Conservation (phyloP, 1,140 invertebrate genomes). For the Drosophila hydei region DNA sequence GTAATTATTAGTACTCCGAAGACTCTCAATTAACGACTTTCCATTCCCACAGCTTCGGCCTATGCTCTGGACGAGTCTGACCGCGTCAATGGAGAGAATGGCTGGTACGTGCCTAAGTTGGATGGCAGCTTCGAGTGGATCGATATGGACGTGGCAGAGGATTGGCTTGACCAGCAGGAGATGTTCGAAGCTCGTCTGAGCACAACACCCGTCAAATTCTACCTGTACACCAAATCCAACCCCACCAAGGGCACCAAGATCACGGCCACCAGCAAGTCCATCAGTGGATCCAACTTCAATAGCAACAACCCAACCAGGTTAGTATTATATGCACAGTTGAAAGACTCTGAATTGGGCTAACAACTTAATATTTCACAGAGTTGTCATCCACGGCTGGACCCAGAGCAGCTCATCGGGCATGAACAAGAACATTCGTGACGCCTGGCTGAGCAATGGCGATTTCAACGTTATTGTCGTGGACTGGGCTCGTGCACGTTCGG, state of each 20-base stretch:
- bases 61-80: constrained; percentile 58
- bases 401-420: constrained; percentile 62
- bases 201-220: constrained; percentile 65
- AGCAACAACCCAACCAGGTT: constrained; percentile 60
- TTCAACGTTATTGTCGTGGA: constrained; percentile 86
- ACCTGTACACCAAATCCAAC: constrained; percentile 66
- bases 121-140: constrained; percentile 73
- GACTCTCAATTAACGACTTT: no score
- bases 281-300: constrained; percentile 67
- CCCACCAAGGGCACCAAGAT: constrained; percentile 64
- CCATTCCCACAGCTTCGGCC: constrained; percentile 59
- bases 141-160: constrained; percentile 66
- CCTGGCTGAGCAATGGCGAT: constrained; percentile 85
- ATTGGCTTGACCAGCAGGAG: constrained; percentile 47
- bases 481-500: constrained; percentile 85
- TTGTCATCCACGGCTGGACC: constrained; percentile 80
- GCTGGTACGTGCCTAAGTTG: constrained; percentile 73
- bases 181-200: constrained; percentile 48
- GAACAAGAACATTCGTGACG: constrained; percentile 73
- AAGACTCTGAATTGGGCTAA: no score
- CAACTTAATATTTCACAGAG: constrained; percentile 9
- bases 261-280: constrained; percentile 52
- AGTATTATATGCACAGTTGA: no score
- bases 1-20: no score
- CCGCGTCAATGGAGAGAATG: constrained; percentile 73